Evolutionary conservation across 2,113 vertebrate species (phyloP), one percentile per base, ranked within the genome.

Genomic region (Gadus macrocephalus): DNA sequence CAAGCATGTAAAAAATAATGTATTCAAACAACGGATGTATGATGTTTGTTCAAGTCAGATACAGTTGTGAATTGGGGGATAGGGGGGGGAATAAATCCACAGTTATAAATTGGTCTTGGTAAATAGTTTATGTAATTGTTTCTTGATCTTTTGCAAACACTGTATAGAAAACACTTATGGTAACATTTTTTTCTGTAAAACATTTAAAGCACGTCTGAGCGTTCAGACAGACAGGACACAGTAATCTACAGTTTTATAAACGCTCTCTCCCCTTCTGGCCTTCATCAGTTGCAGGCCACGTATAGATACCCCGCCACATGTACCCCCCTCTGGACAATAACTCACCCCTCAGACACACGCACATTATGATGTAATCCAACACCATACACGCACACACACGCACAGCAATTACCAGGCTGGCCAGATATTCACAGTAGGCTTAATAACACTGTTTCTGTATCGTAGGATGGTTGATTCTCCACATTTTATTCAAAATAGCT

Each of bases 141-240:
- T 82, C 87, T 90, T 90, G 84, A 92, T 89, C 88, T 91, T 49
- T 87, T 89, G 90, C 90, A 93, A 93, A 92, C 91, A 93, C 92
- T 89, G 77, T 82, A 92, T 89, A 91, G 22, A 89, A 89, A 92
- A 91, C 89, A 93, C 86, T 90, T 82, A 89, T 62, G 78, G 83
- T 87, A 88, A 89, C 79, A 88, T 69, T 78, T 85, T 28, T 58
- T 58, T 58, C n/a, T 58, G 15, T 17, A 58, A 68, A 86, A 91
- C 90, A 91, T 83, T 89, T 86, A 89, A 76, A 90, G 89, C 84
- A 83, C 67, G 80, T 89, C 89, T 82, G 87, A 90, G 83, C 80
- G 84, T 76, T 84, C 86, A 89, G 81, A 90, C 85, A 84, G 81
- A 90, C 87, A 85, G 71, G 78, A 89, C 88, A 90, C 83, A 81